phyloP scores from a whole-genome alignment of 2,888 invertebrate species.

The Luffia ferchaultella region DNA sequence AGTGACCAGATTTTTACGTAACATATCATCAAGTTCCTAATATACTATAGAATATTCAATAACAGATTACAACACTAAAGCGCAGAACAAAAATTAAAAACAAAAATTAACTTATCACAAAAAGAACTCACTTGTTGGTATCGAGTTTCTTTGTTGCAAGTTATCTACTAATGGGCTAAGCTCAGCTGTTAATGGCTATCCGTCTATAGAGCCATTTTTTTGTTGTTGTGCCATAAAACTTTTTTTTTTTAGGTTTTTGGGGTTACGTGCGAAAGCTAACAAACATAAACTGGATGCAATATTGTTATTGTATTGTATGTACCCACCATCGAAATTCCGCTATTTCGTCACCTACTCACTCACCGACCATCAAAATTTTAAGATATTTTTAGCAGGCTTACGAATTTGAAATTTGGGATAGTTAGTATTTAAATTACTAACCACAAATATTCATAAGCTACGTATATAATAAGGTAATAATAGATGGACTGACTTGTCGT shows the following conservation, averaged over 20 bases:
- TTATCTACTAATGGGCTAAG: constrained; percentile 26
- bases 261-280: no score
- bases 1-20: background rate
- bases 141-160: background rate
- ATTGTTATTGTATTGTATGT: no score
- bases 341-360: no score
- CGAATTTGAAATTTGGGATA: no score
- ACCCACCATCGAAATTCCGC: no score
- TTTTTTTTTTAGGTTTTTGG: background rate
- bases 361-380: no score
- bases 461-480: no score
- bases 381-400: no score
- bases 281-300: no score
- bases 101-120: background rate
- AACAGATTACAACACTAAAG: background rate
- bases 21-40: background rate
- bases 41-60: background rate
- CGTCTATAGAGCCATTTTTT: constrained; percentile 16
- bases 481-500: no score
- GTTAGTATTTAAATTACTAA: no score
- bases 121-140: background rate
- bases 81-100: background rate
- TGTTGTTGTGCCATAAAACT: background rate
- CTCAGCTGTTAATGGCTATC: constrained; percentile 39
- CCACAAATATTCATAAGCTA: no score